These are phyloP conservation scores for Neomicropteryx cornuta DNA, from an alignment of 1,140 invertebrate genomes.

Conservation along the genomic window DNA sequence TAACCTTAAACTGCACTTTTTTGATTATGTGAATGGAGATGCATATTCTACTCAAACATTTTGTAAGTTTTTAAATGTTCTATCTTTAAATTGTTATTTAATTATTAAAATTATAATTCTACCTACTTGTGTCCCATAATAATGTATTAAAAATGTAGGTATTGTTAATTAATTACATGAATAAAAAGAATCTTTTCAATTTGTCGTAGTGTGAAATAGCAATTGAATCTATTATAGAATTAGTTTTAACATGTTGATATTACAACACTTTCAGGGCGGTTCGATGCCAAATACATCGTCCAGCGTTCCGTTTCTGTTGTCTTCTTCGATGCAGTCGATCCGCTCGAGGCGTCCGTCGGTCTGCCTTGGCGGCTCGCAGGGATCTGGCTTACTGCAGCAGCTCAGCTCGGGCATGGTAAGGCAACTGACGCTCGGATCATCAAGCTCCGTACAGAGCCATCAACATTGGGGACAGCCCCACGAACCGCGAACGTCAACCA, in stretches of 20 bases:
- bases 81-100: too few species aligned
- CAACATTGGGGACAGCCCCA: conserved; percentile 41
- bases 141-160: too few species aligned
- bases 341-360: conserved; percentile 65
- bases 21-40: too few species aligned
- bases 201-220: not conserved
- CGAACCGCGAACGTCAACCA: conserved; percentile 53
- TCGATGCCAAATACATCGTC: conserved; percentile 81
- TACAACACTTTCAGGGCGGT: conserved; percentile 48
- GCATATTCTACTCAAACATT: too few species aligned
- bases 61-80: too few species aligned
- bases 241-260: conserved; percentile 10
- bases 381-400: conserved; percentile 67
- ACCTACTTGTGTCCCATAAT: too few species aligned
- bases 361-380: conserved; percentile 50
- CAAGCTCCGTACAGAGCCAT: conserved; percentile 49
- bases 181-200: too few species aligned
- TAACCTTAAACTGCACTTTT: too few species aligned
- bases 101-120: too few species aligned
- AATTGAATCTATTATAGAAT: not conserved
- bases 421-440: conserved; percentile 34
- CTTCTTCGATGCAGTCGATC: conserved; percentile 72
- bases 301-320: conserved; percentile 73
- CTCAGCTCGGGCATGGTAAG: conserved; percentile 60
- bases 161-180: too few species aligned